Evolutionary conservation across 1,140 invertebrate species (phyloP).

Genomic region (Ostrea denselamellosa): DNA sequence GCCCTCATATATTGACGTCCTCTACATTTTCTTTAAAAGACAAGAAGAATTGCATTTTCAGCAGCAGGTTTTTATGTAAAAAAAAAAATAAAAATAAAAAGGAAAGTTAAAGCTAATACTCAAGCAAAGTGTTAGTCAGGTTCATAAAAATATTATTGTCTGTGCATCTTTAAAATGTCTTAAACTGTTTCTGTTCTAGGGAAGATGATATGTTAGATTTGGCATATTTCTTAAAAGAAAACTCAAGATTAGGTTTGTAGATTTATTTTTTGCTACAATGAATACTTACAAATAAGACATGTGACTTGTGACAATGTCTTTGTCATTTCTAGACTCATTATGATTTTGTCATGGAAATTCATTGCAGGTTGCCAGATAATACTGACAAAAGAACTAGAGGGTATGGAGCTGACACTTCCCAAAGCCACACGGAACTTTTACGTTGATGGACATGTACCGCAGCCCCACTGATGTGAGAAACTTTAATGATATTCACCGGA

Average conservation of each 20-base stretch:
- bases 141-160: background rate
- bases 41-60: background rate
- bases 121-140: background rate
- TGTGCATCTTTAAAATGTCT: background rate
- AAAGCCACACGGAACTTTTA: constrained; percentile 98
- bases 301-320: background rate
- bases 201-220: constrained; percentile 99
- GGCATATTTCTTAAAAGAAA: constrained; percentile 96
- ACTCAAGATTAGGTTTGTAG: constrained; percentile 91
- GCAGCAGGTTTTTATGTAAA: background rate
- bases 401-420: constrained; percentile 91
- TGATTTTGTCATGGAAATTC: constrained; percentile 66
- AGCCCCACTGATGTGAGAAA: constrained; percentile 85
- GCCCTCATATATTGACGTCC: too few relatives aligned
- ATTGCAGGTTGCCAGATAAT: constrained; percentile 95
- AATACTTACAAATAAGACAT: background rate
- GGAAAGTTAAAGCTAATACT: background rate
- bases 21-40: background rate
- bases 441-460: constrained; percentile 97
- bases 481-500: background rate
- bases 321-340: background rate
- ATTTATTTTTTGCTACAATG: background rate
- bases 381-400: constrained; percentile 94
- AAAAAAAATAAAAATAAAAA: background rate
- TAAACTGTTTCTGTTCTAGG: constrained; percentile 67